phyloP scores from a whole-genome alignment of 2,888 invertebrate species.

The Branchellion lobata region DNA sequence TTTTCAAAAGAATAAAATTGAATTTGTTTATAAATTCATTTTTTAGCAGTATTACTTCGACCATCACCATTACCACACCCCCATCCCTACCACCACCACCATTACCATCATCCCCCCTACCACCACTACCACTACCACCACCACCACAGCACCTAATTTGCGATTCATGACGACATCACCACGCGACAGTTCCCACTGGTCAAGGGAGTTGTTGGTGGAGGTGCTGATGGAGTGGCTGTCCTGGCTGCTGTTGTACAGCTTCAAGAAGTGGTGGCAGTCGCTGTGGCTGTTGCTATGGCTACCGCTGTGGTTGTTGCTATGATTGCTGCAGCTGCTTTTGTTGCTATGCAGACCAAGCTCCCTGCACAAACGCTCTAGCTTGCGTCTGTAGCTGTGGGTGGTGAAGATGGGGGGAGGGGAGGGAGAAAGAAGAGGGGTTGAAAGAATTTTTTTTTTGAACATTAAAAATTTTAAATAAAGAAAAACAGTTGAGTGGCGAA shows the following conservation, averaged over 20 bases:
- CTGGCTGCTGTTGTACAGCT: background rate
- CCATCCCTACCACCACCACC: background rate
- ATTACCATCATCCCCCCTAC: background rate
- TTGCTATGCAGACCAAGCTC: background rate
- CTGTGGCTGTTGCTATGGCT: conserved; percentile 6
- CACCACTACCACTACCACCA: background rate
- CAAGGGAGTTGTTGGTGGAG: conserved; percentile 64
- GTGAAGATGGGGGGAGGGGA: too few species aligned
- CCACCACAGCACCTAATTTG: conserved; percentile 57
- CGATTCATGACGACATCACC: conserved; percentile 72
- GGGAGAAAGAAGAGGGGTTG: too few species aligned
- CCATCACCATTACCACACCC: background rate
- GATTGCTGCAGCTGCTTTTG: conserved; percentile 1
- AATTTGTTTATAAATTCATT: too few species aligned
- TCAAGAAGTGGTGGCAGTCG: conserved; percentile 14
- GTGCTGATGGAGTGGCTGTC: background rate
- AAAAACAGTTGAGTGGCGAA: too few species aligned
- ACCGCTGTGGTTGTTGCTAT: conserved; percentile 15
- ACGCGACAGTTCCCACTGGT: conserved; percentile 84
- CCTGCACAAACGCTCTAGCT: conserved; percentile 5
- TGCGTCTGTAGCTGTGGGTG: background rate
- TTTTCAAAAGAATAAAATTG: too few species aligned
- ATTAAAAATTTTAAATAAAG: too few species aligned
- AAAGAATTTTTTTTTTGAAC: too few species aligned
- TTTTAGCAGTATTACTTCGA: background rate